Evolutionary conservation across 2,113 vertebrate species (phyloP).

Genomic region (Phrynocephalus versicolor): DNA sequence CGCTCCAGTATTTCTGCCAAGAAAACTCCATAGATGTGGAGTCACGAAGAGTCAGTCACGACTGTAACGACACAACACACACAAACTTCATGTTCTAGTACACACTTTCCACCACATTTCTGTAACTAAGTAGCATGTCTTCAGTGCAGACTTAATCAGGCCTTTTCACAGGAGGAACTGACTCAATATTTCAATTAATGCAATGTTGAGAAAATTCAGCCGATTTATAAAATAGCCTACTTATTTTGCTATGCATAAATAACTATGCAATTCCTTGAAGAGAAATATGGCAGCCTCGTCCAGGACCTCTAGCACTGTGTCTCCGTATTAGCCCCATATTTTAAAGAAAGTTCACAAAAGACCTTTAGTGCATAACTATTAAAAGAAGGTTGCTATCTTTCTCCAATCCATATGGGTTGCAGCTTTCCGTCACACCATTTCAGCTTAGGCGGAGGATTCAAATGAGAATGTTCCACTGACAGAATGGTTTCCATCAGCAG

Average conservation of each 20-base stretch:
- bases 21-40: too few species aligned
- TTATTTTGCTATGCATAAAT: slow-evolving; percentile 2
- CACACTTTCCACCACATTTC: slow-evolving; percentile 34
- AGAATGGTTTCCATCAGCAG: not conserved
- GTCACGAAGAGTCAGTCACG: too few species aligned
- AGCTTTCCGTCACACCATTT: not conserved
- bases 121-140: slow-evolving; percentile 31
- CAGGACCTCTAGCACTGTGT: not conserved
- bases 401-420: not conserved
- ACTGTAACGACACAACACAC: too few species aligned
- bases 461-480: not conserved
- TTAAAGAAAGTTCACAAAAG: not conserved
- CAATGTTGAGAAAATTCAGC: slow-evolving; percentile 14
- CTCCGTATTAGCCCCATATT: not conserved
- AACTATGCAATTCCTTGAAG: not conserved
- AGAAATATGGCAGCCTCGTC: not conserved
- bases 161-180: slow-evolving; percentile 30
- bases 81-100: slow-evolving; percentile 51
- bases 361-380: not conserved
- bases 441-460: not conserved
- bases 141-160: slow-evolving; percentile 39
- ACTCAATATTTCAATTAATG: slow-evolving; percentile 8
- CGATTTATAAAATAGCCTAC: slow-evolving; percentile 22
- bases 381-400: not conserved
- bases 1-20: too few species aligned